Percentiles rank a stretch among this genome's conserved stretches.
phyloP scores from a whole-genome alignment of 1,140 invertebrate species.

The Drosophila trapezifrons region DNA sequence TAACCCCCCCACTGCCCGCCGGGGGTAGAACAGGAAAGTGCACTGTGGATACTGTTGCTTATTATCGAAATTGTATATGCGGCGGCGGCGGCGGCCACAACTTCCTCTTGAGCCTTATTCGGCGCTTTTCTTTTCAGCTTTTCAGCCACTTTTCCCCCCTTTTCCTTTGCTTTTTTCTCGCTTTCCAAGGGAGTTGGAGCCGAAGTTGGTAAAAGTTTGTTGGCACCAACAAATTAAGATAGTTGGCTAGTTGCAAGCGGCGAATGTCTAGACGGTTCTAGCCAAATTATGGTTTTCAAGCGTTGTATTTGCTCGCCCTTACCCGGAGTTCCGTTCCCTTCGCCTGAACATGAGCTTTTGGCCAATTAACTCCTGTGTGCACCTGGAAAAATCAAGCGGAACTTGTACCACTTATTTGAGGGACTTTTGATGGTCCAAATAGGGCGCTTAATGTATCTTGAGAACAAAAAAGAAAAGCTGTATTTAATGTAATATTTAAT shows the following conservation, averaged over 20 bases:
- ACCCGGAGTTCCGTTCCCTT: not conserved
- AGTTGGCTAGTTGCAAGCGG: constrained; percentile 66
- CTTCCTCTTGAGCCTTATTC: constrained; percentile 54
- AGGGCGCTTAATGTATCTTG: too few relatives aligned
- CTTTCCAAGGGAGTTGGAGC: not conserved
- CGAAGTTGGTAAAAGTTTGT: constrained; percentile 63
- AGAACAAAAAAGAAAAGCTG: too few relatives aligned
- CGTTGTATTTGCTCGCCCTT: constrained; percentile 38
- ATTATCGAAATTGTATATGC: constrained; percentile 82
- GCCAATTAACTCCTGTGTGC: constrained; percentile 23
- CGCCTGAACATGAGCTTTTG: constrained; percentile 46
- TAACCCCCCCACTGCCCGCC: not conserved
- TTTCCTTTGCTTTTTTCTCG: not conserved
- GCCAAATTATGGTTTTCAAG: constrained; percentile 80
- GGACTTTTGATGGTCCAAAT: too few relatives aligned
- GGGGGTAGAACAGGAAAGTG: constrained; percentile 27
- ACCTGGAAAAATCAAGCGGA: constrained; percentile 1
- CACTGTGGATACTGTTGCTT: constrained; percentile 77
- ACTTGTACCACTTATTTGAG: too few relatives aligned
- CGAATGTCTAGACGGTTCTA: constrained; percentile 78
- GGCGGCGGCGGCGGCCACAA: constrained; percentile 60
- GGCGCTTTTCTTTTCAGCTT: constrained; percentile 25
- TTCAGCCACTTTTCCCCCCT: constrained; percentile 14
- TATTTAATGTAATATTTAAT: too few relatives aligned
- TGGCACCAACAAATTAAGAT: constrained; percentile 80